Base-by-base conservation (phyloP, 2,888 invertebrate genomes). In the Tanypteryx hageni region DNA sequence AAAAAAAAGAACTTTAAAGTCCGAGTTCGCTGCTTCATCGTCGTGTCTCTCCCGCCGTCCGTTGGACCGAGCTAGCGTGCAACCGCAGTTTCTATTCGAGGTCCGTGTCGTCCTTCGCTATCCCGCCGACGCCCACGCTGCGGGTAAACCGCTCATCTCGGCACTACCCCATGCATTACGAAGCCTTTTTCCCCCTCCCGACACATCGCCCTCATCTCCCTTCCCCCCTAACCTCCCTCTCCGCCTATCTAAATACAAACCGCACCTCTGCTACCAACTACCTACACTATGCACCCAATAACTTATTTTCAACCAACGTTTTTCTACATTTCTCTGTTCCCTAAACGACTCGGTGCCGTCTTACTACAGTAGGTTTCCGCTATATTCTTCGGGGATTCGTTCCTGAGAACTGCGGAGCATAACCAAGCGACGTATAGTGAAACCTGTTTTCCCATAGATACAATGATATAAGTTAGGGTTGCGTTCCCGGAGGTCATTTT, bases 111-210 rank as follows among this genome's bases (percentile, higher is more conserved):
- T 68, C 8, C 16, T n/a, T 5, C n/a, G 68, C 22, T 18, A n/a
- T 68, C 64, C 68, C 44, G 5, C 44, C 44, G 44, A 44, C 76
- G 27, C 2, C 76, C 11, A 16, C 16, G 68, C 7, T 22, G 9
- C 10, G 76, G 27, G 76, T 76, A 76, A 76, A 76, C 76, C 76
- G 76, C 76, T 76, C 76, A 22, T 76, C 76, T 76, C 76, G 22
- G 76, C 22, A 11, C 3, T 76, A 18, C n/a, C 22, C 9, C 10
- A 68, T 68, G n/a, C n/a, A 22, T 68, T n/a, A 64, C 64, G 64
- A 4, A 16, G 64, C 64, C 4, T 64, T 22, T 22, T 18, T 68
- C 22, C 18, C n/a, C 18, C 22, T 68, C 18, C 27, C 76, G 4
- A 7, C 14, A 27, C 76, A 5, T 18, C 76, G 10, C 27, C 44